Evolutionary conservation across 2,113 vertebrate genomes (phyloP), one percentile per base, ranked within the genome.

Genomic region (Picathartes gymnocephalus): DNA sequence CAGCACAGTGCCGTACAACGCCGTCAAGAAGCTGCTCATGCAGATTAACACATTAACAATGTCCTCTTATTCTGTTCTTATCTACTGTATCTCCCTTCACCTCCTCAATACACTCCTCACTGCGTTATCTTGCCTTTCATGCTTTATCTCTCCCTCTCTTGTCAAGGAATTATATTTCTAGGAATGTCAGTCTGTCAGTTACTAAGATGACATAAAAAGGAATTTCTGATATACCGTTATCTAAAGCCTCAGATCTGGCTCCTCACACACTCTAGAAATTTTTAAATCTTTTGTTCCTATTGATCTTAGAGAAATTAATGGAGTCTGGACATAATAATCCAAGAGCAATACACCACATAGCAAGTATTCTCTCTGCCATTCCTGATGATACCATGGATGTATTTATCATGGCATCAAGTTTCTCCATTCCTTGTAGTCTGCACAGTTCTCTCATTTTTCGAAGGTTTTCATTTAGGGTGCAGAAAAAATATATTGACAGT

Each of bases 291-390:
- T 81, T 60, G 2, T 72, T 85, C 15, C 20, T 51, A 30, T 45
- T 76, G 20, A 37, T 76, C 13, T 53, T 45, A n/a, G 48, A 57
- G 31, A 91, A 86, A 79, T 65, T 61, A 86, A 69, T 76, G 37
- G 2, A 42, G 39, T 56, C 35, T 64, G 57, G 37, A 61, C 31
- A 51, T 69, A 33, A 48, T 51, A 83, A 68, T 12, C 5, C 25
- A 40, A 31, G 20, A 71, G 6, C 7, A 72, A 17, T 40, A 13
- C 8, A 45, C 10, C 14, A 64, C 1, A 1, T 20, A 0, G 0
- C 18, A 69, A 37, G 10, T 65, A 84, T 81, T 69, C 15, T 81
- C 56, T 83, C 53, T 79, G 24, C 23, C 11, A 31, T 44, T 84
- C 28, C 37, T 69, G 42, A 40, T 0, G 0, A 35, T 11, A 11